Evolutionary conservation across 2,888 invertebrate species (phyloP).

Genomic region (Thymelicus acteon): DNA sequence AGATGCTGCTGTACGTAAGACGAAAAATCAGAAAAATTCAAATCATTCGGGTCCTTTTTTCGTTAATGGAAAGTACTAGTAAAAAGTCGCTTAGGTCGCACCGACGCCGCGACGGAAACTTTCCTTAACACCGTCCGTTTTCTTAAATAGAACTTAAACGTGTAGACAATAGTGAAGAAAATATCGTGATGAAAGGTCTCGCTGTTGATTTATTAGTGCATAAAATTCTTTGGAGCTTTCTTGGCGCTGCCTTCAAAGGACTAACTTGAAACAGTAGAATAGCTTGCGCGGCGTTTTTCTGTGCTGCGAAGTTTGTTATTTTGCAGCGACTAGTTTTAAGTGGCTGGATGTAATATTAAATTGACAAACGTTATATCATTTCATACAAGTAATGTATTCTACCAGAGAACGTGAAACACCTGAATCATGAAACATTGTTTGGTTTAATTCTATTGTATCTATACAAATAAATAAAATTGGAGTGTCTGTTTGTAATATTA

Average conservation of each 20-base stretch:
- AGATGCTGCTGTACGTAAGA: too few relatives aligned
- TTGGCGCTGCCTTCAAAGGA: slow-evolving; percentile 38
- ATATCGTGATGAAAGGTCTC: neutral
- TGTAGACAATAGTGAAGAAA: slow-evolving; percentile 5
- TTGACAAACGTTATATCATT: neutral
- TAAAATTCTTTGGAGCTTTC: slow-evolving; percentile 38
- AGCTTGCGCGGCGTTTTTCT: slow-evolving; percentile 19
- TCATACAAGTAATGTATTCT: neutral
- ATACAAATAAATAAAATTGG: too few relatives aligned
- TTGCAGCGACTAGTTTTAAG: slow-evolving; percentile 13
- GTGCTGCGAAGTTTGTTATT: slow-evolving; percentile 18
- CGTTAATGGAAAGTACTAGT: too few relatives aligned
- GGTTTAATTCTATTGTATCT: too few relatives aligned
- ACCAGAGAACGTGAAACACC: too few relatives aligned
- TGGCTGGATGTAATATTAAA: neutral
- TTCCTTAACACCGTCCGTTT: neutral
- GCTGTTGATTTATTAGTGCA: slow-evolving; percentile 16
- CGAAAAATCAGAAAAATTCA: too few relatives aligned
- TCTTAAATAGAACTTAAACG: slow-evolving; percentile 3
- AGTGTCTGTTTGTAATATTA: too few relatives aligned
- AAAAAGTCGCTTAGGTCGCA: neutral
- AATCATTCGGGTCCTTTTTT: too few relatives aligned
- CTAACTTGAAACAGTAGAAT: slow-evolving; percentile 32
- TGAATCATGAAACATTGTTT: too few relatives aligned
- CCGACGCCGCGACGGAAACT: neutral